Percentiles rank a stretch among this genome's conserved stretches.
Evolutionary conservation across 2,113 vertebrate genomes (phyloP).

Genomic region (Podilymbus podiceps): DNA sequence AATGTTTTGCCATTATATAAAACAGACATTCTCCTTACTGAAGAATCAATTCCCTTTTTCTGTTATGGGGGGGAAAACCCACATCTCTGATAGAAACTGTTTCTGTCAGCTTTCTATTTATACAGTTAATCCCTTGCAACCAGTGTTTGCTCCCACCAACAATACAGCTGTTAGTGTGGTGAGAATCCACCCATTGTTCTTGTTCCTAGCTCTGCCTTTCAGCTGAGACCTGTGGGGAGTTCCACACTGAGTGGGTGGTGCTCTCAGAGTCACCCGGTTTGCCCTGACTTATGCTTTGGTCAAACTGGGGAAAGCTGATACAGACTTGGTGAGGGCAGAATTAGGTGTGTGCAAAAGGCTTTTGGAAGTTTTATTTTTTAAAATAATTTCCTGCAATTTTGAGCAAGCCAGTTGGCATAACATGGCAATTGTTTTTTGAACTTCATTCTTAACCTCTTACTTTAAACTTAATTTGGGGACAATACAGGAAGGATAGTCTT

Average conservation of each 20-base stretch:
- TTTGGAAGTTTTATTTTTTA: background rate
- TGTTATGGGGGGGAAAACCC: fast-evolving
- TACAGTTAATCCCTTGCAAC: background rate
- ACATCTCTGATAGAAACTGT: background rate
- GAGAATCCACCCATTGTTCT: background rate
- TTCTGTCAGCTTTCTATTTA: background rate
- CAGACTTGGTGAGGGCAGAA: background rate
- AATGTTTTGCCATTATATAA: background rate
- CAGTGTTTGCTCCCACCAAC: background rate
- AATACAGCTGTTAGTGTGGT: background rate
- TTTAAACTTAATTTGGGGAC: background rate
- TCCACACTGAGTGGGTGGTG: background rate
- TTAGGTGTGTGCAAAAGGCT: background rate
- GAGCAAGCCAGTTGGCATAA: background rate
- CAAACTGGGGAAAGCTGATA: background rate
- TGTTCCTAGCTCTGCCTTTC: background rate
- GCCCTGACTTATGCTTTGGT: background rate
- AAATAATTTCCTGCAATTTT: background rate
- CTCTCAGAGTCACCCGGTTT: background rate
- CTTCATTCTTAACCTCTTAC: background rate
- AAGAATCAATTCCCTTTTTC: background rate
- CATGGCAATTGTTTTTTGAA: background rate
- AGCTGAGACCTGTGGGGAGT: background rate
- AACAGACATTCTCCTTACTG: background rate
- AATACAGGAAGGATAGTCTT: background rate